Evolutionary conservation across 2,888 invertebrate species (phyloP).

Genomic region (Pseudoips prasinana): DNA sequence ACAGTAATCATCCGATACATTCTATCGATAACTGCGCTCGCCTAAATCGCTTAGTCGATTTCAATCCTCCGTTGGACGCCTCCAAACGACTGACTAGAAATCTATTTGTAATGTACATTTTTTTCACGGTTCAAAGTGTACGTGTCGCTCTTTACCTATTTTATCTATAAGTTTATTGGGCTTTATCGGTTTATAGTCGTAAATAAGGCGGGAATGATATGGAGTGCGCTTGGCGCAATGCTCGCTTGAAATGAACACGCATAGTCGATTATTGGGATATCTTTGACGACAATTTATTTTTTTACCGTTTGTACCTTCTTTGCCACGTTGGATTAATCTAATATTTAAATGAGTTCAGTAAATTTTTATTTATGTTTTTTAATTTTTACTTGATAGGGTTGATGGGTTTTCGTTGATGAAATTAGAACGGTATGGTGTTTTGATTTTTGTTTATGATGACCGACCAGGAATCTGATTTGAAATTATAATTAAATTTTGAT

Average conservation of each 20-base stretch:
- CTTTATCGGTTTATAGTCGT: slow-evolving; percentile 62
- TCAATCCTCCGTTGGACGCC: slow-evolving; percentile 57
- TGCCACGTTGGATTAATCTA: slow-evolving; percentile 38
- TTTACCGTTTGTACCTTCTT: slow-evolving; percentile 21
- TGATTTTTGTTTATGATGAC: slow-evolving; percentile 19
- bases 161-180: slow-evolving; percentile 59
- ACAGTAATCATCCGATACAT: slow-evolving; percentile 70
- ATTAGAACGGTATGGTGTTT: slow-evolving; percentile 11
- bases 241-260: slow-evolving; percentile 40
- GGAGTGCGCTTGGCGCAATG: slow-evolving; percentile 36
- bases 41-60: slow-evolving; percentile 55
- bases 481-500: slow-evolving; percentile 5
- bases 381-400: slow-evolving; percentile 20
- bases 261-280: slow-evolving; percentile 45
- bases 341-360: slow-evolving; percentile 39
- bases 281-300: slow-evolving; percentile 40
- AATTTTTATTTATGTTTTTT: slow-evolving; percentile 28
- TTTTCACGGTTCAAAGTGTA: slow-evolving; percentile 39
- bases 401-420: slow-evolving; percentile 11
- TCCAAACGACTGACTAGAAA: slow-evolving; percentile 44
- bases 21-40: slow-evolving; percentile 59
- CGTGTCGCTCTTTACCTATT: slow-evolving; percentile 50
- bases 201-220: slow-evolving; percentile 54
- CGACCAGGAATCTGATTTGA: slow-evolving; percentile 6
- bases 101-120: slow-evolving; percentile 42